Conservation (phyloP, 2,797 vertebrate genomes). For the Thamnophis elegans region DNA sequence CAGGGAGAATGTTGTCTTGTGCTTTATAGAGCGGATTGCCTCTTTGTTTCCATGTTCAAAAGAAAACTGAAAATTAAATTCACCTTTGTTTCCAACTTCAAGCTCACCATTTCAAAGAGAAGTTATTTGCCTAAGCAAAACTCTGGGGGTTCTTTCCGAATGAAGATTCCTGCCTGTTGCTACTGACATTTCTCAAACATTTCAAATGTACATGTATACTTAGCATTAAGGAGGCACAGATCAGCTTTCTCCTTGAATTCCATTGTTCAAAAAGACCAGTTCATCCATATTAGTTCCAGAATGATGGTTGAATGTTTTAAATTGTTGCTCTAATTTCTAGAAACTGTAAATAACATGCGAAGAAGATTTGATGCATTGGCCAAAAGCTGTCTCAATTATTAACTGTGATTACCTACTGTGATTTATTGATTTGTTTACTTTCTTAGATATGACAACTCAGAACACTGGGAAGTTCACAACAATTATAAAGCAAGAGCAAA, state of each 20-base stretch:
- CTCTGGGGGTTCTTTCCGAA: not conserved
- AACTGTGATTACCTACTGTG: not conserved
- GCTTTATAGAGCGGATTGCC: not conserved
- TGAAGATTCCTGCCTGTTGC: too few relatives aligned
- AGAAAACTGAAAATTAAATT: not conserved
- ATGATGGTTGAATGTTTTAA: not conserved
- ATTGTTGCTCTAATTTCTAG: not conserved
- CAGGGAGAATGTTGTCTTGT: not conserved
- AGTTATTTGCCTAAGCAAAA: not conserved
- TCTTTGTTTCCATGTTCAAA: conserved; percentile 3
- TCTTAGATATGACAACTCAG: not conserved
- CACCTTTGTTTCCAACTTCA: not conserved
- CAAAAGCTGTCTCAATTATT: not conserved
- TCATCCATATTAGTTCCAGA: not conserved
- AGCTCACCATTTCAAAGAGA: not conserved
- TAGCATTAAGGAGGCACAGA: not conserved
- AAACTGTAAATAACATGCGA: not conserved
- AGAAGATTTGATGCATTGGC: not conserved
- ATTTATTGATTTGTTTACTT: not conserved
- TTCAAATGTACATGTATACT: not conserved
- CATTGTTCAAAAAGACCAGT: not conserved
- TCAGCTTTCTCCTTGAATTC: not conserved
- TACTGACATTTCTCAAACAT: not conserved
- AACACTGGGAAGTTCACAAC: not conserved
- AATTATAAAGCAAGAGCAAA: not conserved